phyloP scores from a whole-genome alignment of 2,888 invertebrate genomes.

The Gibbula magus region DNA sequence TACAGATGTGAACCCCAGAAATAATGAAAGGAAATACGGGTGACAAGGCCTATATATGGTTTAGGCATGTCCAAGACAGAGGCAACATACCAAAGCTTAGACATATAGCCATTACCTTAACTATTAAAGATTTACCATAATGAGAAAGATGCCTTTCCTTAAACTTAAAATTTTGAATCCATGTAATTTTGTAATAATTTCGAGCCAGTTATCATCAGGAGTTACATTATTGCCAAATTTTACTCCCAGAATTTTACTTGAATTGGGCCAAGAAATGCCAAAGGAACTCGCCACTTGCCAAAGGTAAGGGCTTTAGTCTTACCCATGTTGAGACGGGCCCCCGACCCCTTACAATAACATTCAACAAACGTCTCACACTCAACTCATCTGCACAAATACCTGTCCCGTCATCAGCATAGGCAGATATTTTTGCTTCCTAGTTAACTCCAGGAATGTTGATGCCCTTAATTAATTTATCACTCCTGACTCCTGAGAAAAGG shows the following conservation, averaged over 20 bases:
- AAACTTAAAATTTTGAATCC: no score
- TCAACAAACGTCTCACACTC: constrained; percentile 15
- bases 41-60: background rate
- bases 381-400: constrained; percentile 10
- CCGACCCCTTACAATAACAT: constrained; percentile 18
- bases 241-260: no score
- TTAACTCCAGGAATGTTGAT: background rate
- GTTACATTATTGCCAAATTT: no score
- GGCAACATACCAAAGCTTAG: background rate
- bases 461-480: background rate
- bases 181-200: no score
- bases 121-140: constrained; percentile 32
- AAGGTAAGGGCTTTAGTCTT: constrained; percentile 21
- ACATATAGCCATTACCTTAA: background rate
- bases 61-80: constrained; percentile 1
- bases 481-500: constrained; percentile 18
- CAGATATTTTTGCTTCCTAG: constrained; percentile 24
- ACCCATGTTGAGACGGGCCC: constrained; percentile 22
- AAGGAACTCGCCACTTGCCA: no score
- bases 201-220: no score
- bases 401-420: constrained; percentile 34
- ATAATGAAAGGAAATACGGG: background rate
- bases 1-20: background rate
- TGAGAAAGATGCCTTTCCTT: constrained; percentile 22
- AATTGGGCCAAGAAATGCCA: no score